phyloP scores from a whole-genome alignment of 1,140 invertebrate genomes.

The Drosophila virilis region DNA sequence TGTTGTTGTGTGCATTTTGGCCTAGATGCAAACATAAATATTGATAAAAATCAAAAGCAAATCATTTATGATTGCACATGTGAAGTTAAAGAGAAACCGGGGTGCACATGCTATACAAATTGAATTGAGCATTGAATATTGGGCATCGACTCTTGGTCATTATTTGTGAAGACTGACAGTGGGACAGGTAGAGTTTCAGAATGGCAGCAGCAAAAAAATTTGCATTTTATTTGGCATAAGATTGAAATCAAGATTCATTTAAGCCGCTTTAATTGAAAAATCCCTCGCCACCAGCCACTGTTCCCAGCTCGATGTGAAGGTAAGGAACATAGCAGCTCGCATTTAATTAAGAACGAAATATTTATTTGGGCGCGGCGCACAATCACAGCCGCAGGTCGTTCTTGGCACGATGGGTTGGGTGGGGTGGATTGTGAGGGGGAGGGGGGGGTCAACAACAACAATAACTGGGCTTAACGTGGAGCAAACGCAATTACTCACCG shows the following conservation, averaged over 20 bases:
- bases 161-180: slow-evolving; percentile 63
- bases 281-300: slow-evolving; percentile 7
- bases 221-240: slow-evolving; percentile 68
- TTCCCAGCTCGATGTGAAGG: slow-evolving; percentile 6
- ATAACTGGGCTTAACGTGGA: slow-evolving; percentile 35
- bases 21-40: slow-evolving; percentile 52
- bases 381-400: slow-evolving; percentile 16
- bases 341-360: slow-evolving; percentile 82
- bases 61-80: slow-evolving; percentile 56
- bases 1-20: slow-evolving; percentile 29
- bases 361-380: slow-evolving; percentile 58
- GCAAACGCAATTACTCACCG: slow-evolving; percentile 86
- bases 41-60: slow-evolving; percentile 59
- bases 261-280: slow-evolving; percentile 74
- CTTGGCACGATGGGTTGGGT: neutral
- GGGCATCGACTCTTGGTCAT: slow-evolving; percentile 31
- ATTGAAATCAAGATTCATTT: slow-evolving; percentile 75
- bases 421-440: too few species aligned
- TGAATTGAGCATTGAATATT: slow-evolving; percentile 39
- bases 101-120: neutral
- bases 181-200: neutral
- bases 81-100: slow-evolving; percentile 19
- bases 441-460: neutral
- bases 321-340: slow-evolving; percentile 45
- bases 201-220: slow-evolving; percentile 42